phyloP scores from a whole-genome alignment of 2,888 invertebrate species.

The Tenthredo notha region DNA sequence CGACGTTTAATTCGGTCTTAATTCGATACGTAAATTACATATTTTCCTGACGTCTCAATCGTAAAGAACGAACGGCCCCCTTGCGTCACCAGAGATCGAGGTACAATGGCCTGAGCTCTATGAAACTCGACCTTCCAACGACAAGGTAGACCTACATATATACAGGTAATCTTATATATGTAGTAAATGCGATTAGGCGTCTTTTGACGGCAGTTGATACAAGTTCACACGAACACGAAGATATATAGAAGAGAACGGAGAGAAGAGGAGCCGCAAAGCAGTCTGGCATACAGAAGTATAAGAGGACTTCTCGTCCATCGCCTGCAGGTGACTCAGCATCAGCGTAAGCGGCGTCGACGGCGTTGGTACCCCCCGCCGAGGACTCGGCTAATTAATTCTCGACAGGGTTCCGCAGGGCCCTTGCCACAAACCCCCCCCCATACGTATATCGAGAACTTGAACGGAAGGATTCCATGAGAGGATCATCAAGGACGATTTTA shows the following conservation, averaged over 20 bases:
- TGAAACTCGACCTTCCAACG: slow-evolving; percentile 22
- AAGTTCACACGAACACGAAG: slow-evolving; percentile 45
- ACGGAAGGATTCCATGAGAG: slow-evolving; percentile 33
- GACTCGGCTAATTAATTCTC: slow-evolving; percentile 74
- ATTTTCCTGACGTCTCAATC: slow-evolving; percentile 50
- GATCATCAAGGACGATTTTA: slow-evolving; percentile 10
- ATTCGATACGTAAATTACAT: slow-evolving; percentile 49
- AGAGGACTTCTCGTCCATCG: slow-evolving; percentile 32
- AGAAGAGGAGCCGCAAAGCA: slow-evolving; percentile 21
- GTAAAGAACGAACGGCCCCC: slow-evolving; percentile 32
- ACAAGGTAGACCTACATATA: background rate
- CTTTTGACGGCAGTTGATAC: slow-evolving; percentile 42
- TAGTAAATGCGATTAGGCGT: slow-evolving; percentile 37
- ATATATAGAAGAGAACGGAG: background rate
- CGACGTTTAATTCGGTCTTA: slow-evolving; percentile 50
- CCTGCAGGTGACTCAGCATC: slow-evolving; percentile 65
- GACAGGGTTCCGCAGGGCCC: slow-evolving; percentile 66
- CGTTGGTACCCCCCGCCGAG: slow-evolving; percentile 63
- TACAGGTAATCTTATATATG: background rate
- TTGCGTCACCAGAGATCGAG: slow-evolving; percentile 32
- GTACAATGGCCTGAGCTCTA: slow-evolving; percentile 20
- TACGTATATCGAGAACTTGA: slow-evolving; percentile 26
- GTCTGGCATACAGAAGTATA: slow-evolving; percentile 34
- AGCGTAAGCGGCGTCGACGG: slow-evolving; percentile 61
- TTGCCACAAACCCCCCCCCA: slow-evolving; percentile 2